Conservation (phyloP, 2,113 vertebrate genomes). For the Rhinichthys klamathensis region DNA sequence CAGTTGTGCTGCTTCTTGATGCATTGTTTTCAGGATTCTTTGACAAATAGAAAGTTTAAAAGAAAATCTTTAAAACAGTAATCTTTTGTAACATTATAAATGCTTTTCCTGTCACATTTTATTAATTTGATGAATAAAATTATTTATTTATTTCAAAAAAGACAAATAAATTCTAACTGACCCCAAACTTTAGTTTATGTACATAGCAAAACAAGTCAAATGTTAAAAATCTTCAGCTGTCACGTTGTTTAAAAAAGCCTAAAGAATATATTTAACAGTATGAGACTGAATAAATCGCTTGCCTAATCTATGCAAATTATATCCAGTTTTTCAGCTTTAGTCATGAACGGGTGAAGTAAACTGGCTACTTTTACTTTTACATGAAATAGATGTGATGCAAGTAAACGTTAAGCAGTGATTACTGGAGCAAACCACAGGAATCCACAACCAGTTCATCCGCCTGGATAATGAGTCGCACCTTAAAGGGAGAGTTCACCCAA, state of each 20-base stretch:
- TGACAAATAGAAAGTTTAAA: neutral
- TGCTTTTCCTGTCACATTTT: neutral
- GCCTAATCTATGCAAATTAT: neutral
- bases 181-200: neutral
- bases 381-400: neutral
- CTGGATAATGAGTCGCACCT: neutral
- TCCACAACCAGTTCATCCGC: neutral
- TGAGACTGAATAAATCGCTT: neutral
- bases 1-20: neutral
- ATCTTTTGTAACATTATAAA: neutral
- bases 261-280: neutral
- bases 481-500: neutral
- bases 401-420: neutral
- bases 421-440: neutral
- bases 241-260: neutral
- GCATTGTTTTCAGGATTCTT: neutral
- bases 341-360: neutral
- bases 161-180: neutral
- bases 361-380: neutral
- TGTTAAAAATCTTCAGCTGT: neutral
- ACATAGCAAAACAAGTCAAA: neutral
- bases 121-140: neutral
- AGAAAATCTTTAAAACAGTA: neutral
- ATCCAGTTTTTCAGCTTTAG: neutral
- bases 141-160: neutral